These are phyloP conservation scores for Gymnopithys bicolor DNA, from an alignment of 2,797 vertebrate species.

Conservation along the genomic window DNA sequence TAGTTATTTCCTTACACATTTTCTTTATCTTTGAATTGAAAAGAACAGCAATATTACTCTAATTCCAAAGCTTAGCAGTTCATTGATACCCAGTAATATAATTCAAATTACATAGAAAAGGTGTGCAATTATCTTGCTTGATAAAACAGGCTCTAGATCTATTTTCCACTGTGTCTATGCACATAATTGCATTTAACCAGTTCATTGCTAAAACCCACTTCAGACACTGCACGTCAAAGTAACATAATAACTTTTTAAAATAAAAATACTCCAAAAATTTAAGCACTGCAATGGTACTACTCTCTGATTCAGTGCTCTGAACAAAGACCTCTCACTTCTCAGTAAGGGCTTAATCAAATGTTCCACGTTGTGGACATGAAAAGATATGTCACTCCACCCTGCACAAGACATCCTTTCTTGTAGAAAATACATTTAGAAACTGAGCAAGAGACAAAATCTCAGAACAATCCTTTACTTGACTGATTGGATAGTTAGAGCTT, in stretches of 20 bases:
- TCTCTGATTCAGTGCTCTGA: not conserved
- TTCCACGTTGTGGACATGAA: not conserved
- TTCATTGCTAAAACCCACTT: not conserved
- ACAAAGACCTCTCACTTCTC: not conserved
- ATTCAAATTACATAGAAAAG: slow-evolving; percentile 2
- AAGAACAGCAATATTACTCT: slow-evolving; percentile 1
- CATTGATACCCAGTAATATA: not conserved
- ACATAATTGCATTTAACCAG: not conserved
- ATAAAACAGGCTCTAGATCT: not conserved
- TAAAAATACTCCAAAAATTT: not conserved
- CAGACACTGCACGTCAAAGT: not conserved
- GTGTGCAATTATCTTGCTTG: not conserved
- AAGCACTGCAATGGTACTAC: not conserved
- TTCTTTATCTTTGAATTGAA: slow-evolving; percentile 39
- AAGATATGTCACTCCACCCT: not conserved
- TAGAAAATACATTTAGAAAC: not conserved
- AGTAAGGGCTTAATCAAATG: not conserved
- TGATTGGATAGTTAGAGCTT: not conserved
- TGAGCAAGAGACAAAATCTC: not conserved
- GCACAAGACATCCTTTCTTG: not conserved
- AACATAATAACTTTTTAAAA: not conserved
- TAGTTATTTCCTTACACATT: slow-evolving; percentile 2
- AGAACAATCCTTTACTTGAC: not conserved
- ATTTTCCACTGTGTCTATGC: not conserved
- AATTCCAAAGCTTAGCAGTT: slow-evolving; percentile 11